Percentiles rank a stretch among this genome's conserved stretches.
Conservation (phyloP, 2,113 vertebrate species). For the Seriola rivoliana region DNA sequence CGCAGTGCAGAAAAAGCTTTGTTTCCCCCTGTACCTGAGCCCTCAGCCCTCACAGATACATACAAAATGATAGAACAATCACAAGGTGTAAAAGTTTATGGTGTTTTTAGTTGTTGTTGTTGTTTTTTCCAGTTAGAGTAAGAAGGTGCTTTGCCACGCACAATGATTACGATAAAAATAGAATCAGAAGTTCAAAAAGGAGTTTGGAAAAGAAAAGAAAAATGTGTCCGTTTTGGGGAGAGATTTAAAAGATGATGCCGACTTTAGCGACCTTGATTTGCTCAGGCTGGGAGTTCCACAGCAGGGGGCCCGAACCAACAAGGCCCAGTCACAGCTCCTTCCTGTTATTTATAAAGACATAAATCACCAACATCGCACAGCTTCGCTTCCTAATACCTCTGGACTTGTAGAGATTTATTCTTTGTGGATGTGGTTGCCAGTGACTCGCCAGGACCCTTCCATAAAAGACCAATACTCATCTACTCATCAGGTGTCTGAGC, state of each 20-base stretch:
- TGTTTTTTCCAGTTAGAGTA: too few relatives aligned
- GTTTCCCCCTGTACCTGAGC: neutral
- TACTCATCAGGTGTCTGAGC: slow-evolving; percentile 28
- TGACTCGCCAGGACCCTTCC: slow-evolving; percentile 40
- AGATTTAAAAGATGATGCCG: slow-evolving; percentile 22
- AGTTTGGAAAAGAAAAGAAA: neutral
- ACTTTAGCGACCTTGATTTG: slow-evolving; percentile 28
- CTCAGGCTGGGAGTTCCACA: slow-evolving; percentile 40
- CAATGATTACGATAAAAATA: neutral
- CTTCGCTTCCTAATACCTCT: slow-evolving; percentile 59
- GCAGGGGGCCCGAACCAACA: slow-evolving; percentile 27
- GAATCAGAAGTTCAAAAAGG: neutral
- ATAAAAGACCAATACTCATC: slow-evolving; percentile 45
- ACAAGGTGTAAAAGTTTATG: neutral
- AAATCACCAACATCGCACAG: slow-evolving; percentile 60
- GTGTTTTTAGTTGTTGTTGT: neutral
- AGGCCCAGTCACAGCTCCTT: slow-evolving; percentile 60
- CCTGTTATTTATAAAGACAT: slow-evolving; percentile 73
- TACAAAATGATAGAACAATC: neutral
- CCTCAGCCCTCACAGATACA: neutral
- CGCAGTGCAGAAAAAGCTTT: slow-evolving; percentile 11
- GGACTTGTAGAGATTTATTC: slow-evolving; percentile 64
- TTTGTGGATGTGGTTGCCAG: slow-evolving; percentile 59
- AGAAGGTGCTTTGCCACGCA: neutral
- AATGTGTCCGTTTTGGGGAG: slow-evolving; percentile 18